phyloP scores from a whole-genome alignment of 2,113 vertebrate genomes.

The Dicaeum eximium region DNA sequence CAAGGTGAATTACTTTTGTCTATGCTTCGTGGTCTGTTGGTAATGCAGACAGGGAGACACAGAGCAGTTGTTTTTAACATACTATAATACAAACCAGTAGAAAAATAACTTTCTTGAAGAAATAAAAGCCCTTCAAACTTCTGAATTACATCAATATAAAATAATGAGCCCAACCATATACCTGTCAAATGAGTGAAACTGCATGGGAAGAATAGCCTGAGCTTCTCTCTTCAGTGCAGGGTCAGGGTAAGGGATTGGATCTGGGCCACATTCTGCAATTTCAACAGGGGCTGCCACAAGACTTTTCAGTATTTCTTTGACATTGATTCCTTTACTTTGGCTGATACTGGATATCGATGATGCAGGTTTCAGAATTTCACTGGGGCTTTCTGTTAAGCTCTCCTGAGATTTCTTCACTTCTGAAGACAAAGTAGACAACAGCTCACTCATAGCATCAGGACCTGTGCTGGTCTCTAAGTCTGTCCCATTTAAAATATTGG shows the following conservation, averaged over 20 bases:
- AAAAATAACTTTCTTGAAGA: background rate
- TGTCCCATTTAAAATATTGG: constrained; percentile 83
- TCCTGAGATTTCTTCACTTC: constrained; percentile 90
- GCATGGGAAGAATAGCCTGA: constrained; percentile 87
- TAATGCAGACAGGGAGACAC: background rate
- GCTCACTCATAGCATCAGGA: constrained; percentile 81
- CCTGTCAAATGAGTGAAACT: constrained; percentile 99
- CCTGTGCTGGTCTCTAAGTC: constrained; percentile 77
- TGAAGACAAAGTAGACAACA: constrained; percentile 84
- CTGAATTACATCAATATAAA: background rate
- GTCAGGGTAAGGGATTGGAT: constrained; percentile 86
- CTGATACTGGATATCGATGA: constrained; percentile 86
- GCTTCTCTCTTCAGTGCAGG: constrained; percentile 87
- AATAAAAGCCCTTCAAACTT: background rate
- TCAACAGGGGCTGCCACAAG: constrained; percentile 90
- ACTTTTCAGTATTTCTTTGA: constrained; percentile 94
- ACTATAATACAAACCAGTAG: background rate
- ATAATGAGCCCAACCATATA: constrained; percentile 59
- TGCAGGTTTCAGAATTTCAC: constrained; percentile 78
- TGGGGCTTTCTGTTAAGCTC: constrained; percentile 81
- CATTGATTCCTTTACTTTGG: constrained; percentile 92
- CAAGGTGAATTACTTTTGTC: background rate
- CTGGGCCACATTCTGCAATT: constrained; percentile 82
- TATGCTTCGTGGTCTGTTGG: background rate
- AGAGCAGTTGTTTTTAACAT: background rate